These are phyloP conservation scores for Cardiocondyla obscurior DNA, from an alignment of 1,140 invertebrate species.

Conservation along the genomic window DNA sequence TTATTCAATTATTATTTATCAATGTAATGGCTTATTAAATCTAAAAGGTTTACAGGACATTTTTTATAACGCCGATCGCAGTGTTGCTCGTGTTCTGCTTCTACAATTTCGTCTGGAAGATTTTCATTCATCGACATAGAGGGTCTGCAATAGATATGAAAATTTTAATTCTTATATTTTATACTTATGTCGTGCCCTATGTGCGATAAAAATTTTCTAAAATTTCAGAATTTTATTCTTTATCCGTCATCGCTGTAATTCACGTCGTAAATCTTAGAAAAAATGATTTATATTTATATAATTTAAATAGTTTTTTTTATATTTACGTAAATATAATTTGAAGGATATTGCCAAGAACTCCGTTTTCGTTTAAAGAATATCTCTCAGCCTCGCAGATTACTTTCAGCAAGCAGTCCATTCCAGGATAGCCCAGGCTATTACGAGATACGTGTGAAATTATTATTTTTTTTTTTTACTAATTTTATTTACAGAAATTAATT, in stretches of 20 bases:
- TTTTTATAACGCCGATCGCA: constrained; percentile 76
- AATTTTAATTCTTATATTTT: not conserved
- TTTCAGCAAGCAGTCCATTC: constrained; percentile 77
- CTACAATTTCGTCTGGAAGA: constrained; percentile 75
- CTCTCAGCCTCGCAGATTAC: constrained; percentile 80
- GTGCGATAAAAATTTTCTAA: not conserved
- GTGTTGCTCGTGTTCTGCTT: constrained; percentile 79
- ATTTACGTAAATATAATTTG: constrained; percentile 82
- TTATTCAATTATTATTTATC: not conserved
- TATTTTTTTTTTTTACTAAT: not conserved
- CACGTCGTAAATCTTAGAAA: not conserved
- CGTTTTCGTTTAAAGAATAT: constrained; percentile 77
- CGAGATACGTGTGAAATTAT: constrained; percentile 9
- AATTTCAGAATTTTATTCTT: not conserved
- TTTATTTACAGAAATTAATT: not conserved
- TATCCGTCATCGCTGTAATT: not conserved
- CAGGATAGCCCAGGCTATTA: constrained; percentile 78
- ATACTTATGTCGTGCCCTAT: not conserved
- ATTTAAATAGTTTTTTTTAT: constrained; percentile 7
- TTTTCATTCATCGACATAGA: constrained; percentile 79
- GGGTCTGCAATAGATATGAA: constrained; percentile 77
- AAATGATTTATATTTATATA: not conserved
- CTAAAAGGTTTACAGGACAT: constrained; percentile 81
- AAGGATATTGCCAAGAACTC: constrained; percentile 81
- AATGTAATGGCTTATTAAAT: constrained; percentile 71